A percentile compares a stretch with the other conserved stretches of the same genome.
Evolutionary conservation across 1,140 invertebrate species (phyloP).

Genomic region (Diplogasteroides magnus): DNA sequence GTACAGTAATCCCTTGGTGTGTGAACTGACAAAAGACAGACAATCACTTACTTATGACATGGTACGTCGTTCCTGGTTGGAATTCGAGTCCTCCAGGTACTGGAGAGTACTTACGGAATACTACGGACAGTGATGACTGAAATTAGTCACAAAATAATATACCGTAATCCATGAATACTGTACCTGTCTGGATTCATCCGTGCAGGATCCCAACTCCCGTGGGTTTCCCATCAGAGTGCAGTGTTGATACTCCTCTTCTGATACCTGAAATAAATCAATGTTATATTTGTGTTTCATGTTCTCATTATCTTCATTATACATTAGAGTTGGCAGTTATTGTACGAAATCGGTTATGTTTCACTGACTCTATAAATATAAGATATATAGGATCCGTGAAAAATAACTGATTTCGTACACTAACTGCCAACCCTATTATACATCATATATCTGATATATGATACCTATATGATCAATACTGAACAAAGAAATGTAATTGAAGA

Average conservation of each 20-base stretch:
- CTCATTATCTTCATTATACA: background rate
- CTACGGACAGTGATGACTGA: slow-evolving; percentile 21
- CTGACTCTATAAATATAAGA: no score
- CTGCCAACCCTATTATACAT: background rate
- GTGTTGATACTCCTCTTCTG: background rate
- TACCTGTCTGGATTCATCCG: no score
- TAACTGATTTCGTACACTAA: no score
- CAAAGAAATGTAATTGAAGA: no score
- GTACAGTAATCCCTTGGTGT: no score
- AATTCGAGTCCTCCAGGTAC: slow-evolving; percentile 30
- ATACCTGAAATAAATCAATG: background rate
- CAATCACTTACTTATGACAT: slow-evolving; percentile 20
- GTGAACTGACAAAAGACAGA: background rate
- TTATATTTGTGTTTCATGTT: background rate
- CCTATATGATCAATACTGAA: no score
- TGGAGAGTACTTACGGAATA: slow-evolving; percentile 23
- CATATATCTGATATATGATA: no score
- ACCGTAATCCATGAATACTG: background rate
- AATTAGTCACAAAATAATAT: background rate
- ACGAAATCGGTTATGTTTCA: no score
- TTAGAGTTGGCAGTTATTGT: no score
- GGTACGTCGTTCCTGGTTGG: slow-evolving; percentile 18
- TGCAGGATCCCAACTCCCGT: no score
- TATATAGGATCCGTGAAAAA: no score
- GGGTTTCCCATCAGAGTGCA: background rate